Conservation (phyloP, 64 coral and sea anemone species). For the Orbicella faveolata region DNA sequence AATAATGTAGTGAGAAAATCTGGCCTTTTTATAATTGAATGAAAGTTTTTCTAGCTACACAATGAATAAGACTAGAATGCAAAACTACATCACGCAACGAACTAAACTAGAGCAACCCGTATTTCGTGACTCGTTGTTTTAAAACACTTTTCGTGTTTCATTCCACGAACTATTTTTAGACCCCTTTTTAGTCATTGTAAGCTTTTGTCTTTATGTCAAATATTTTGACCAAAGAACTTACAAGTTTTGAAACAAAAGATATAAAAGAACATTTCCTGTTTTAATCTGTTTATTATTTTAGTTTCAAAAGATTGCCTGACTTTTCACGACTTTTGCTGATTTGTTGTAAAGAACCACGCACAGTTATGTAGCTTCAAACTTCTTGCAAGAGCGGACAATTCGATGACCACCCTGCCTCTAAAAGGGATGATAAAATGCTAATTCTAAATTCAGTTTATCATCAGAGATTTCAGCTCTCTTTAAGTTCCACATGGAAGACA, state of each 20-base stretch:
- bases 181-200: neutral
- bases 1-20: too few species aligned
- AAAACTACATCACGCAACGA: neutral
- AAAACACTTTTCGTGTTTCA: neutral
- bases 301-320: neutral
- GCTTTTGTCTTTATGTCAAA: neutral
- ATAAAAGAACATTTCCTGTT: neutral
- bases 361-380: too few species aligned
- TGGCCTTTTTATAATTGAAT: neutral
- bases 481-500: too few species aligned
- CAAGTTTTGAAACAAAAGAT: slow-evolving; percentile 24
- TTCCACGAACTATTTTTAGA: neutral
- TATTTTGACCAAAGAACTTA: neutral
- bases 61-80: too few species aligned
- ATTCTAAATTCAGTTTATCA: too few species aligned
- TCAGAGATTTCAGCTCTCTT: too few species aligned
- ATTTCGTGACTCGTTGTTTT: neutral
- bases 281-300: neutral
- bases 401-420: too few species aligned
- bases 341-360: neutral
- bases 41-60: neutral
- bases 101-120: too few species aligned
- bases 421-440: too few species aligned
- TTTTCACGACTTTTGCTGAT: neutral
- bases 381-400: too few species aligned